These are phyloP conservation scores for Tethea ocularis DNA, from an alignment of 2,888 invertebrate genomes.

Conservation along the genomic window DNA sequence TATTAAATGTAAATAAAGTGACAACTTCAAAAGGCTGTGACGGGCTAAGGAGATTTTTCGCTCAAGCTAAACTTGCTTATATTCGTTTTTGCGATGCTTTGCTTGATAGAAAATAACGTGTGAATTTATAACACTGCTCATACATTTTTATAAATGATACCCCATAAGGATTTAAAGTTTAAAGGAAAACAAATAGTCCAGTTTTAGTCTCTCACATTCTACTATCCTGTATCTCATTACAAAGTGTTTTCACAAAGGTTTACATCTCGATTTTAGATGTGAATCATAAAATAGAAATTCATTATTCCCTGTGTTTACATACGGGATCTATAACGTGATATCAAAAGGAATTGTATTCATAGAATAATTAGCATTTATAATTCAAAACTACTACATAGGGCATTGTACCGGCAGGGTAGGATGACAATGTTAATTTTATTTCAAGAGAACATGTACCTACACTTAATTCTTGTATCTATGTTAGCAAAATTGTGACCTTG, in stretches of 20 bases:
- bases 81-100: too few species aligned
- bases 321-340: conserved; percentile 20
- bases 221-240: too few species aligned
- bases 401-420: conserved; percentile 28
- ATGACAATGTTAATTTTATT: conserved; percentile 24
- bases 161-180: too few species aligned
- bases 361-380: conserved; percentile 49
- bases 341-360: conserved; percentile 44
- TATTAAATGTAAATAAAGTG: conserved; percentile 5
- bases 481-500: background rate
- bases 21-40: background rate
- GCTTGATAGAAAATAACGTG: background rate
- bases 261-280: background rate
- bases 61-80: background rate
- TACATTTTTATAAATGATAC: too few species aligned
- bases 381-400: conserved; percentile 32
- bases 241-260: background rate
- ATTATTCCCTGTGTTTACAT: conserved; percentile 21
- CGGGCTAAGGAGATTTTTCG: background rate
- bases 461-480: background rate
- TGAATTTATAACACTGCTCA: too few species aligned
- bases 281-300: background rate
- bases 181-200: too few species aligned
- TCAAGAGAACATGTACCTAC: background rate
- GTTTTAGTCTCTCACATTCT: too few species aligned